These are phyloP conservation scores for Pomacea maculata DNA, from an alignment of 1,140 invertebrate species.

Conservation along the genomic window DNA sequence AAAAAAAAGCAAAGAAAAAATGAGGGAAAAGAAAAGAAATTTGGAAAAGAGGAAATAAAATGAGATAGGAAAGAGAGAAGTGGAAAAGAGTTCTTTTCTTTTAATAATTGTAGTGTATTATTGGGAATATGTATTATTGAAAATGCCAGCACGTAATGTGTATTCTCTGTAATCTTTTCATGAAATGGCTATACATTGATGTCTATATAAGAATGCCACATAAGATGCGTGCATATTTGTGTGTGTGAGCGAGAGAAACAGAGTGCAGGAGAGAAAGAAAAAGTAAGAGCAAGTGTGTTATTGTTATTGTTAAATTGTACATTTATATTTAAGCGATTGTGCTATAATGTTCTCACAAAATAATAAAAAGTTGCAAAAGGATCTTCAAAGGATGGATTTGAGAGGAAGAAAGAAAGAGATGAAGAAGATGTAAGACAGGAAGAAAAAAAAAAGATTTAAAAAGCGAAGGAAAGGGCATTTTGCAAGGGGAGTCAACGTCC, in stretches of 20 bases:
- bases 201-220: no score
- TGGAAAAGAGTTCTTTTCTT: no score
- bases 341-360: background rate
- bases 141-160: no score
- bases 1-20: no score
- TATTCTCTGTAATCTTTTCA: no score
- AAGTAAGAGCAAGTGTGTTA: background rate
- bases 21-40: no score
- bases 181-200: no score
- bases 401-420: background rate
- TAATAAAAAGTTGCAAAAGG: background rate
- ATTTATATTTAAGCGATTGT: background rate
- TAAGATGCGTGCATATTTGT: no score
- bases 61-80: no score
- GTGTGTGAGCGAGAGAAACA: constrained; percentile 2
- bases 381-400: background rate
- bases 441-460: background rate
- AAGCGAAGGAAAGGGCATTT: background rate
- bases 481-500: background rate
- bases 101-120: no score
- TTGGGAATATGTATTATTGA: no score
- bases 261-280: background rate
- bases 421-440: background rate
- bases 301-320: constrained; percentile 7
- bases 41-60: no score